Percentiles rank a stretch among this genome's conserved stretches.
These are phyloP conservation scores for Phodopus roborovskii DNA, from an alignment of 2,113 vertebrate species.

Conservation along the genomic window DNA sequence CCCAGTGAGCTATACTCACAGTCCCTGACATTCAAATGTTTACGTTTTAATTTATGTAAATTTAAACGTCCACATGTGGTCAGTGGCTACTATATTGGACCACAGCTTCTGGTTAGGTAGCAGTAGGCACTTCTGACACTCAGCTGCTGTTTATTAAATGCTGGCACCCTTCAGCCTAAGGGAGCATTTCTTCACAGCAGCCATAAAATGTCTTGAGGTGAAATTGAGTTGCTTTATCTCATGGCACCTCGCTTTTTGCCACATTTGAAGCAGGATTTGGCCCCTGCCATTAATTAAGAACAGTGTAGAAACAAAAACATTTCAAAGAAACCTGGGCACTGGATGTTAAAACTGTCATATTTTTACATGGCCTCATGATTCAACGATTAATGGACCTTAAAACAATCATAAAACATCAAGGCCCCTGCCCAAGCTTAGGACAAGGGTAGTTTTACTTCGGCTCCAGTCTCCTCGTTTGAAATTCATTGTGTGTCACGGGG, in stretches of 20 bases:
- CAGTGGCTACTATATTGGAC: not conserved
- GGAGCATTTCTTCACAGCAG: not conserved
- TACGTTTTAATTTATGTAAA: not conserved
- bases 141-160: slow-evolving; percentile 31
- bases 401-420: slow-evolving; percentile 88
- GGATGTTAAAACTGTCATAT: slow-evolving; percentile 88
- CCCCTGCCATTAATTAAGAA: slow-evolving; percentile 86
- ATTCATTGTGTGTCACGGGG: slow-evolving; percentile 85
- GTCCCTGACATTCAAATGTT: not conserved
- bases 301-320: slow-evolving; percentile 85
- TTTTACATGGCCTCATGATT: slow-evolving; percentile 88
- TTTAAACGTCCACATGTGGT: not conserved
- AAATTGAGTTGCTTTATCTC: slow-evolving; percentile 43
- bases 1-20: not conserved
- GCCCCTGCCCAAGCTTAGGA: slow-evolving; percentile 83
- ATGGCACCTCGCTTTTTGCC: slow-evolving; percentile 58
- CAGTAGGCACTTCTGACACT: not conserved
- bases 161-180: slow-evolving; percentile 50
- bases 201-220: slow-evolving; percentile 58
- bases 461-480: slow-evolving; percentile 81
- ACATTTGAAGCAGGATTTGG: slow-evolving; percentile 81
- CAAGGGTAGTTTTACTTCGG: slow-evolving; percentile 83
- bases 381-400: slow-evolving; percentile 90
- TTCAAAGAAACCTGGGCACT: slow-evolving; percentile 85
- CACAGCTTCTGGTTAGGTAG: not conserved